These are phyloP conservation scores for Sigmodon hispidus DNA, from an alignment of 2,113 vertebrate species.

Conservation along the genomic window DNA sequence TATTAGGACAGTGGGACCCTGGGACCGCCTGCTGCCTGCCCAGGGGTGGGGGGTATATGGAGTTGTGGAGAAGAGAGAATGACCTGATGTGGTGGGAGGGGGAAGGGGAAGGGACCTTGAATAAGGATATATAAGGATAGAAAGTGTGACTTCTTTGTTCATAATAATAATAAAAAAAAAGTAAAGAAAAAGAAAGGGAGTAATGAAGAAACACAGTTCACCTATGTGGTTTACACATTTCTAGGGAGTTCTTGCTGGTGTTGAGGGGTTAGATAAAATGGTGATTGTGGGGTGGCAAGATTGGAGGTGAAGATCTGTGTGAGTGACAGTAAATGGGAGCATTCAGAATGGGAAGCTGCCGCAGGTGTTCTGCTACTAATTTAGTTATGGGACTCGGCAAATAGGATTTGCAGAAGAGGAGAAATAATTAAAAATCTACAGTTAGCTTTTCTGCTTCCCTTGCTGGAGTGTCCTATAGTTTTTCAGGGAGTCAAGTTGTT, in stretches of 20 bases:
- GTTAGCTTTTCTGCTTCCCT: not conserved
- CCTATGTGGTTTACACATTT: not conserved
- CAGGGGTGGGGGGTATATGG: no score
- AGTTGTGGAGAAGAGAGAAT: no score
- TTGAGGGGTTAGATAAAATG: not conserved
- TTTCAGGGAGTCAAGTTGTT: not conserved
- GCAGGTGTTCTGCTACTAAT: not conserved
- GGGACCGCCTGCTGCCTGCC: no score
- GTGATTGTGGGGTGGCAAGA: not conserved
- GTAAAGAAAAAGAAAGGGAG: no score
- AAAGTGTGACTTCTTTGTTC: no score
- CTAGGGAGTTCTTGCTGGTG: not conserved
- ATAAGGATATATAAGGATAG: no score
- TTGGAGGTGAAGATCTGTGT: not conserved
- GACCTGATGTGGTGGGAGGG: no score
- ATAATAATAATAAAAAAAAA: no score
- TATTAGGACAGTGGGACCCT: no score
- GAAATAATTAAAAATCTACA: not conserved
- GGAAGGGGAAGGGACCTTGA: no score
- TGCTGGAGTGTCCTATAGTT: not conserved
- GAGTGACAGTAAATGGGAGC: not conserved
- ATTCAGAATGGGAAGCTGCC: not conserved
- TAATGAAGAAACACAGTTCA: no score
- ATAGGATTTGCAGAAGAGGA: not conserved
- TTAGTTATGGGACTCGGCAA: fast-evolving